Conservation (phyloP, 2,888 invertebrate species). For the Polydrusus tereticollis region DNA sequence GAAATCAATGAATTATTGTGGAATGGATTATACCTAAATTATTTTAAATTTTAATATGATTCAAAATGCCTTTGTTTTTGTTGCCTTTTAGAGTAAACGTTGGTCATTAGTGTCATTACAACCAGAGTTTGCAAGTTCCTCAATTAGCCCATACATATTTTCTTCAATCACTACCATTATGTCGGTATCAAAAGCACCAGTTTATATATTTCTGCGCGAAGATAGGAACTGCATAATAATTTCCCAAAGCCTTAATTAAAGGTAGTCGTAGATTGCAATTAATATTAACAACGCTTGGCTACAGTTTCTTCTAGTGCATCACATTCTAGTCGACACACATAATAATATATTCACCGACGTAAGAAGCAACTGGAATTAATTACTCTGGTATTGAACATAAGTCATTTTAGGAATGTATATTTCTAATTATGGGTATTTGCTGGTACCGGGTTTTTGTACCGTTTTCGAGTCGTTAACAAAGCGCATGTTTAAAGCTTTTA, state of each 20-base stretch:
- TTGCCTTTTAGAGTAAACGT: too few species aligned
- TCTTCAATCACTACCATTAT: constrained; percentile 14
- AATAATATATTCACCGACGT: constrained; percentile 44
- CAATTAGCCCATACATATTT: constrained; percentile 9
- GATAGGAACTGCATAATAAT: constrained; percentile 40
- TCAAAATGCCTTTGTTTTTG: too few species aligned
- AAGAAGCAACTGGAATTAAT: constrained; percentile 46
- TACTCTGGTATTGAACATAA: constrained; percentile 45
- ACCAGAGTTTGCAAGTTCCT: too few species aligned
- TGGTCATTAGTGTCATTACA: too few species aligned
- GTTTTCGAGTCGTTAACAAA: background rate
- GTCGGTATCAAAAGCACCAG: constrained; percentile 17
- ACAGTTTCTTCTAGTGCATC: constrained; percentile 33
- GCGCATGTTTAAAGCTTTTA: background rate
- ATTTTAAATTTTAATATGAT: too few species aligned
- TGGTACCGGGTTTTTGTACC: background rate
- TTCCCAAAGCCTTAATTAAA: constrained; percentile 43
- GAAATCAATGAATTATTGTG: too few species aligned
- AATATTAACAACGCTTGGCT: constrained; percentile 45
- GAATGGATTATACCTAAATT: too few species aligned
- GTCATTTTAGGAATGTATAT: constrained; percentile 40
- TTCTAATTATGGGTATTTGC: constrained; percentile 41
- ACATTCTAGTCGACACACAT: constrained; percentile 42
- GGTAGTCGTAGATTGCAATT: constrained; percentile 45
- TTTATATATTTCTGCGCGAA: constrained; percentile 36